These are phyloP conservation scores for Aegithalos caudatus DNA, from an alignment of 2,113 vertebrate genomes.

Conservation along the genomic window DNA sequence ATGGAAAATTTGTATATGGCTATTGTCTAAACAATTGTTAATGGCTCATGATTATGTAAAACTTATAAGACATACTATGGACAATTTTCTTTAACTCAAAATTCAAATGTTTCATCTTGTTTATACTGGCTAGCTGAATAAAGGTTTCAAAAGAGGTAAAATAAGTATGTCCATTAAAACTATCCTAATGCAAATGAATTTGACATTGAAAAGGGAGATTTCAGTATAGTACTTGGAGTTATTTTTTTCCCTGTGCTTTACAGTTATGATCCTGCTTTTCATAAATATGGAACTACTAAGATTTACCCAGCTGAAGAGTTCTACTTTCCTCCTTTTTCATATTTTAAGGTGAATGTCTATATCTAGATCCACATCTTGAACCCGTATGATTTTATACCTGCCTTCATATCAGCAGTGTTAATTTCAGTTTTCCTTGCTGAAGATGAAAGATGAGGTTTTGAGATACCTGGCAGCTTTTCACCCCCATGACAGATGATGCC, in stretches of 20 bases:
- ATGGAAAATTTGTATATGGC: neutral
- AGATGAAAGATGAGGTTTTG: neutral
- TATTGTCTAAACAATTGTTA: neutral
- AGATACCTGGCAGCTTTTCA: neutral
- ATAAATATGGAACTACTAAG: neutral
- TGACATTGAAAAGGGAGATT: neutral
- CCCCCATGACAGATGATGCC: neutral
- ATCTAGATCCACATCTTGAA: neutral
- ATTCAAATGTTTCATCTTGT: neutral
- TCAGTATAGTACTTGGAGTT: neutral
- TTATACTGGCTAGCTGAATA: neutral
- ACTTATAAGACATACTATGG: neutral
- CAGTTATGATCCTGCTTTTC: neutral
- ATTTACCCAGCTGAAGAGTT: neutral
- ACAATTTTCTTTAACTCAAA: neutral
- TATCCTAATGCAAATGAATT: neutral
- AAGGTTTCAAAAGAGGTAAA: neutral
- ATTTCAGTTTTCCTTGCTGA: neutral
- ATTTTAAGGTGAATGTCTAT: neutral
- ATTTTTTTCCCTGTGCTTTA: neutral
- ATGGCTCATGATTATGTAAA: neutral
- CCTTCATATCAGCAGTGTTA: neutral
- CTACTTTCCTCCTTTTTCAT: neutral
- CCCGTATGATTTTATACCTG: neutral
- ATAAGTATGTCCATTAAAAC: neutral